These are phyloP conservation scores for Parauchenoglanis ngamensis DNA, from an alignment of 2,797 vertebrate species.

Conservation along the genomic window DNA sequence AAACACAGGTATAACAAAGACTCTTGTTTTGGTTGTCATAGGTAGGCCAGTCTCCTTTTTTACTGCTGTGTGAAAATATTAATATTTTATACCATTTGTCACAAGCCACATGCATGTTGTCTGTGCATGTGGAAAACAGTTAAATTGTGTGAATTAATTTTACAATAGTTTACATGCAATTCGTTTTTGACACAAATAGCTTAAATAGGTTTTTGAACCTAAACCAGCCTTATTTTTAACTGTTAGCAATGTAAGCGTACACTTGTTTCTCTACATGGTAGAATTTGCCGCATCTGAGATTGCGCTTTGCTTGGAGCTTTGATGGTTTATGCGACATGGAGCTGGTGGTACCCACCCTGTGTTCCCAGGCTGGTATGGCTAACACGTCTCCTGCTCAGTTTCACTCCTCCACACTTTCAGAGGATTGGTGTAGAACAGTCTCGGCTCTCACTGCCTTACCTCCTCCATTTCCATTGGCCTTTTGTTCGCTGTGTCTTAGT, in stretches of 20 bases:
- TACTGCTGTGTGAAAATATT: not conserved
- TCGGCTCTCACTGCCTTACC: conserved; percentile 59
- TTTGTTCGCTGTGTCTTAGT: conserved; percentile 73
- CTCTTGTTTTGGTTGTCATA: conserved; percentile 43
- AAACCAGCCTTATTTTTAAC: not conserved
- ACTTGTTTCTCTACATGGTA: not conserved
- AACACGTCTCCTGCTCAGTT: conserved; percentile 64
- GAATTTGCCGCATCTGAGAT: not conserved
- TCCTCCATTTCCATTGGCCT: conserved; percentile 66
- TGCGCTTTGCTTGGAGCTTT: conserved; percentile 13
- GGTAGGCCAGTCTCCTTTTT: not conserved
- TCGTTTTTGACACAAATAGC: too few species aligned
- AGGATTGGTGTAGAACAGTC: conserved; percentile 76
- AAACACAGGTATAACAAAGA: conserved; percentile 49
- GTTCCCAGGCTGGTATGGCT: conserved; percentile 54
- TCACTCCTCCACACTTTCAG: conserved; percentile 68
- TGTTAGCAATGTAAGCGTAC: not conserved
- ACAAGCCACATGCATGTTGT: not conserved
- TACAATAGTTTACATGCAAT: not conserved
- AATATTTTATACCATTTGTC: not conserved
- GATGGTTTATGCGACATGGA: conserved; percentile 13
- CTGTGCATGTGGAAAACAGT: not conserved
- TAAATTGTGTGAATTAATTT: not conserved
- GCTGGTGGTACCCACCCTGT: conserved; percentile 27
- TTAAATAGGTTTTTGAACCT: not conserved